Conservation (phyloP, 2,888 invertebrate genomes). For the Orthosia gothica region DNA sequence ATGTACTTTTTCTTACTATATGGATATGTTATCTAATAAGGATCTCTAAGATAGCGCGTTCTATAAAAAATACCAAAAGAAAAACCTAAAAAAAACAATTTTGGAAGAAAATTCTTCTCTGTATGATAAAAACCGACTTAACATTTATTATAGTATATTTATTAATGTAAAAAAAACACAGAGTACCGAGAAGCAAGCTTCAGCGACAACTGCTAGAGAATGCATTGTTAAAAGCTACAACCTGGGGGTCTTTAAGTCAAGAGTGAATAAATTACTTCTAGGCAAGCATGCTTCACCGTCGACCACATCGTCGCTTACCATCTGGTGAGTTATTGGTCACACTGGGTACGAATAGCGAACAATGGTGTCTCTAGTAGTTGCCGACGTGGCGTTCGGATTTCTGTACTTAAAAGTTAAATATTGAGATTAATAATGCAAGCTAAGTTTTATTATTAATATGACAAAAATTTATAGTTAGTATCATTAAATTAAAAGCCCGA, state of each 20-base stretch:
- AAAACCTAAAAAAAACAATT: slow-evolving; percentile 13
- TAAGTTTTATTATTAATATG: slow-evolving; percentile 17
- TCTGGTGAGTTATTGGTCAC: no score
- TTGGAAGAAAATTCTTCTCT: background rate
- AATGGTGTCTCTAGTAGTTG: background rate
- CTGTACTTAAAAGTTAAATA: background rate
- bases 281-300: no score
- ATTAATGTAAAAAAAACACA: slow-evolving; percentile 29
- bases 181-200: background rate
- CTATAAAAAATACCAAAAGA: slow-evolving; percentile 35
- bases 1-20: background rate
- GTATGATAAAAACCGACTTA: slow-evolving; percentile 7
- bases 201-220: background rate
- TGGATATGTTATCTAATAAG: slow-evolving; percentile 29
- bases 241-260: no score
- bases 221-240: background rate
- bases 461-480: slow-evolving; percentile 4
- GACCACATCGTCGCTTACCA: no score
- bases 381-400: background rate
- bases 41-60: slow-evolving; percentile 44
- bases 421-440: slow-evolving; percentile 31
- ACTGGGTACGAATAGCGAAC: background rate
- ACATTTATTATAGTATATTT: slow-evolving; percentile 8
- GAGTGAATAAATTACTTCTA: no score
- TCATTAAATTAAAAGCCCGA: slow-evolving; percentile 16